These are phyloP conservation scores for Lasiurus borealis DNA, from an alignment of 2,113 vertebrate species.

Conservation along the genomic window DNA sequence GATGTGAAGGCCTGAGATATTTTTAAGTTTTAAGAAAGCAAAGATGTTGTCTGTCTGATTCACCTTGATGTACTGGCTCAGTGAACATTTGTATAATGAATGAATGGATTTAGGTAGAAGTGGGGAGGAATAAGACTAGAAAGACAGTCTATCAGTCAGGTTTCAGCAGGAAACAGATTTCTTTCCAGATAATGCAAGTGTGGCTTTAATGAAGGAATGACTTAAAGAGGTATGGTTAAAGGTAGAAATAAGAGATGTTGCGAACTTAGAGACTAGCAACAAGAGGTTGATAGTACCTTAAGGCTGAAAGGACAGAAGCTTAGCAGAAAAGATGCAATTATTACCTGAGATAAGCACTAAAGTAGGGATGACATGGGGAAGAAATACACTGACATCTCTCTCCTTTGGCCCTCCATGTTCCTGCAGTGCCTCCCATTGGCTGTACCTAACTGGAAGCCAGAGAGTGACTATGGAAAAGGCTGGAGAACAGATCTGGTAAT, in stretches of 20 bases:
- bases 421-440: not conserved
- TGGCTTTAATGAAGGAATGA: not conserved
- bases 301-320: not conserved
- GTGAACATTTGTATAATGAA: not conserved
- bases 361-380: not conserved
- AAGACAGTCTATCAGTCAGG: not conserved
- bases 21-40: not conserved
- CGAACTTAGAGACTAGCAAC: not conserved
- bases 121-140: not conserved
- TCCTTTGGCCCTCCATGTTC: not conserved
- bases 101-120: not conserved
- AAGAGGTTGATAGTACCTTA: not conserved
- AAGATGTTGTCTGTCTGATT: not conserved
- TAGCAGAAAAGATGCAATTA: not conserved
- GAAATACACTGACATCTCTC: not conserved
- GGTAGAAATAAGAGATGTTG: not conserved
- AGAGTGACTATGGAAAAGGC: not conserved
- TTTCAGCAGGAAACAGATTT: not conserved
- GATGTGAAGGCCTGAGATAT: not conserved
- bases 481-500: not conserved
- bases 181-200: not conserved
- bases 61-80: not conserved
- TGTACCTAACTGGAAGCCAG: not conserved
- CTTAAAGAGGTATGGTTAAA: not conserved
- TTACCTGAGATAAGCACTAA: not conserved